phyloP scores from a whole-genome alignment of 2,888 invertebrate species.

The Amiota minor region DNA sequence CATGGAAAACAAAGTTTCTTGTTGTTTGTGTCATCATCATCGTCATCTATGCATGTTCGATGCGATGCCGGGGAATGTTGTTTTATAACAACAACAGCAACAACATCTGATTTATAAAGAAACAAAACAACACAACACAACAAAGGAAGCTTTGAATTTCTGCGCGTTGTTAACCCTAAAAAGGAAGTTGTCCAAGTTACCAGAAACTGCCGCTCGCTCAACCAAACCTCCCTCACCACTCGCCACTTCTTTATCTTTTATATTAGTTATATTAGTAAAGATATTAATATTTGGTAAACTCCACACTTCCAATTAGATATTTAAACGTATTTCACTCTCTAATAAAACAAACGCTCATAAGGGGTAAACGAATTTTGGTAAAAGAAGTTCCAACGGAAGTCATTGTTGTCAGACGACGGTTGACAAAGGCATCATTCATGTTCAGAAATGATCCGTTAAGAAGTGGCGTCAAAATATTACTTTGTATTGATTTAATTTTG shows the following conservation, averaged over 20 bases:
- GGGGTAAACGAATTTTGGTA: not conserved
- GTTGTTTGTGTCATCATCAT: no score
- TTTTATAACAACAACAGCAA: not conserved
- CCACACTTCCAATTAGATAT: conserved; percentile 56
- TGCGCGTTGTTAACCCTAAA: conserved; percentile 57
- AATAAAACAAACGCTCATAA: no score
- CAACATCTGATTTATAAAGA: conserved; percentile 62
- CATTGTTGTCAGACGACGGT: not conserved
- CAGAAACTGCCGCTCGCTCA: conserved; percentile 52
- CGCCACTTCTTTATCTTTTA: no score
- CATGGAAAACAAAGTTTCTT: not conserved
- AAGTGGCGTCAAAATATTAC: not conserved
- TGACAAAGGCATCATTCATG: no score
- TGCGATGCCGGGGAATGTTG: conserved; percentile 18
- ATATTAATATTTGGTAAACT: conserved; percentile 29
- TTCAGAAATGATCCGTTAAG: not conserved
- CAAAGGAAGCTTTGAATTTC: conserved; percentile 45
- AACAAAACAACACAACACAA: not conserved
- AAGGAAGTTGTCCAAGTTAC: conserved; percentile 56
- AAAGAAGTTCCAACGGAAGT: not conserved
- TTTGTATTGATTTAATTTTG: not conserved
- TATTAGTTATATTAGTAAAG: conserved; percentile 28
- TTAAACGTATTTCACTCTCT: conserved; percentile 44
- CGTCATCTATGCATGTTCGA: not conserved
- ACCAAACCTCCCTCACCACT: conserved; percentile 39